Base-by-base conservation (phyloP, 1,140 invertebrate species). In the Drosophila carrolli region DNA sequence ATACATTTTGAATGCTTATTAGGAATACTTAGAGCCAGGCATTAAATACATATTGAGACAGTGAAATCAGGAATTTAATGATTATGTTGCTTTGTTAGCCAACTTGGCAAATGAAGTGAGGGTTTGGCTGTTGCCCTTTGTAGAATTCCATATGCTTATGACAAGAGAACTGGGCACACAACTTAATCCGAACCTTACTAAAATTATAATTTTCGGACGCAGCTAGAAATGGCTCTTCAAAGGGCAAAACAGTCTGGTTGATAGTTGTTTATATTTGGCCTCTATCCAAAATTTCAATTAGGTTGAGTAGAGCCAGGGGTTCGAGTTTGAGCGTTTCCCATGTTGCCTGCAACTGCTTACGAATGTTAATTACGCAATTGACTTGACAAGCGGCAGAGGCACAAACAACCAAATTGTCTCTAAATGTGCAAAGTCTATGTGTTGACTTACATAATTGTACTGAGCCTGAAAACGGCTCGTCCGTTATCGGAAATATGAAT, bases 301-400 rank as follows among this genome's bases (percentile, higher is more conserved):
- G 47, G 72, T 61, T 70, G 46, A 70, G 61, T 75, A 47, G 55
- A 13, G 27, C 27, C 16, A 7, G 16, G 13, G 53, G 56, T 14
- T 19, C 29, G 16, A 43, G 27, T 38, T 65, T 60, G 37, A 32
- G 38, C 27, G 13, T 40, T 16, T 55, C 27, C 32, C 16, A 14
- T 19, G 32, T 46, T 38, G 27, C 65, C 60, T 37, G 38, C 51
- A 41, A 53, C 54, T 68, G 68, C 62, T 51, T 53, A 19, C 65
- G 79, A 71, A 82, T 88, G 83, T 82, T 88, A 86, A 88, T 86
- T 83, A 88, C 75, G 83, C 79, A 79, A 88, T 86, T 83, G 79
- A 88, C 75, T 88, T 83, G 85, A 86, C 83, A 66, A 66, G 68
- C 59, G 61, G 63, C 56, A 68, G 48, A 60, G 65, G 37, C 32